A percentile compares a stretch with the other conserved stretches of the same genome.
These are phyloP conservation scores for Synergus laeviventris DNA, from an alignment of 2,888 invertebrate species.

Conservation along the genomic window DNA sequence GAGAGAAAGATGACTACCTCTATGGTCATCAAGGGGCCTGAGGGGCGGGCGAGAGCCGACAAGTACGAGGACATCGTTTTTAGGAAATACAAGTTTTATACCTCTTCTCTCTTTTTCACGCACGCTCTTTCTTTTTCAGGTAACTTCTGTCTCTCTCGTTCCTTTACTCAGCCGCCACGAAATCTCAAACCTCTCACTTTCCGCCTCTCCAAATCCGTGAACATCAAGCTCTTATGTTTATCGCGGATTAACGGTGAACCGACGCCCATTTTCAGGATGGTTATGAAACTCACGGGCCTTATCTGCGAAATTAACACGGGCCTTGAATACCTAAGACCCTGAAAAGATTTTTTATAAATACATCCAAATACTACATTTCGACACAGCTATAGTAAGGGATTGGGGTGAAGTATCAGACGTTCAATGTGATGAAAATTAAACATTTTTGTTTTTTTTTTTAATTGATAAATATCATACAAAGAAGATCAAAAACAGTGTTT, in stretches of 20 bases:
- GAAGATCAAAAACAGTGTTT: too few relatives aligned
- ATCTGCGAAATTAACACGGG: conserved; percentile 27
- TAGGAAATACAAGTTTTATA: conserved; percentile 63
- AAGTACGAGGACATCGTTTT: conserved; percentile 57
- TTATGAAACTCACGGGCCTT: conserved; percentile 52
- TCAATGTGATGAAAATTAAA: too few relatives aligned
- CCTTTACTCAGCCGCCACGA: not conserved
- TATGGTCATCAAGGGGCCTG: not conserved
- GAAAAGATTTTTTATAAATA: conserved; percentile 8
- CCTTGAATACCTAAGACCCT: conserved; percentile 11
- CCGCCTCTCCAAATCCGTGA: conserved; percentile 50
- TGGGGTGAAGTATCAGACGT: too few relatives aligned
- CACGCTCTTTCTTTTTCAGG: conserved; percentile 17
- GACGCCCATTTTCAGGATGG: conserved; percentile 53
- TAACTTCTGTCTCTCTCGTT: conserved; percentile 31
- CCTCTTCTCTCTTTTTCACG: conserved; percentile 44
- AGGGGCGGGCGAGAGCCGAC: not conserved
- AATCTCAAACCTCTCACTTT: conserved; percentile 33
- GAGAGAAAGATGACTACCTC: conserved; percentile 41
- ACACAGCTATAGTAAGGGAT: too few relatives aligned
- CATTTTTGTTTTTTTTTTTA: too few relatives aligned
- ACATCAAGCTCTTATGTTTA: conserved; percentile 58
- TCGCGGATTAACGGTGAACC: conserved; percentile 51
- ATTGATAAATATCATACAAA: too few relatives aligned
- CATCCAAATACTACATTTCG: too few relatives aligned